Evolutionary conservation across 2,797 vertebrate species (phyloP).

Genomic region (Otus scops): DNA sequence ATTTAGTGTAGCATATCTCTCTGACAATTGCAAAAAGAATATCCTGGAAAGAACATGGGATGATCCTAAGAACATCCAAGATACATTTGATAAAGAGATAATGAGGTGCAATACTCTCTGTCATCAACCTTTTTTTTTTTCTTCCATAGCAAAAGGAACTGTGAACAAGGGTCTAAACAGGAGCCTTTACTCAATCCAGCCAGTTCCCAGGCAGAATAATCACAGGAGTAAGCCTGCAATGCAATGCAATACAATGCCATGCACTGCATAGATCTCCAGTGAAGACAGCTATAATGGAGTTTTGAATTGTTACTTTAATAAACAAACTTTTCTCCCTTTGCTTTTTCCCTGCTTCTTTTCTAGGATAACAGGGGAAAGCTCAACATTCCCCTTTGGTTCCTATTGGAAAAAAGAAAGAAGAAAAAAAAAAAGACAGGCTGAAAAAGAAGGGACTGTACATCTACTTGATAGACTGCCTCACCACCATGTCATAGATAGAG

Average conservation of each 20-base stretch:
- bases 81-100: background rate
- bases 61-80: background rate
- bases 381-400: background rate
- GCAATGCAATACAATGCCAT: background rate
- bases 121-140: background rate
- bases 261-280: background rate
- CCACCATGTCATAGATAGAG: fast-evolving
- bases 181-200: background rate
- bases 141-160: background rate
- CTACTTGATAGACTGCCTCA: background rate
- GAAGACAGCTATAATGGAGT: background rate
- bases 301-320: background rate
- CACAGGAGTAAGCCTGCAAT: background rate
- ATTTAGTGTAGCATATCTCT: background rate
- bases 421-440: fast-evolving
- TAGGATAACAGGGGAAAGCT: background rate
- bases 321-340: background rate
- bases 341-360: background rate
- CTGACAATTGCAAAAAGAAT: background rate
- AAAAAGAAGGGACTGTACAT: background rate
- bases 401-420: fast-evolving
- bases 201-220: background rate
- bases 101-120: background rate
- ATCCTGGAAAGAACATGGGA: background rate
- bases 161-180: background rate